phyloP scores from a whole-genome alignment of 2,113 vertebrate genomes.

The Notarius quadriscutis region DNA sequence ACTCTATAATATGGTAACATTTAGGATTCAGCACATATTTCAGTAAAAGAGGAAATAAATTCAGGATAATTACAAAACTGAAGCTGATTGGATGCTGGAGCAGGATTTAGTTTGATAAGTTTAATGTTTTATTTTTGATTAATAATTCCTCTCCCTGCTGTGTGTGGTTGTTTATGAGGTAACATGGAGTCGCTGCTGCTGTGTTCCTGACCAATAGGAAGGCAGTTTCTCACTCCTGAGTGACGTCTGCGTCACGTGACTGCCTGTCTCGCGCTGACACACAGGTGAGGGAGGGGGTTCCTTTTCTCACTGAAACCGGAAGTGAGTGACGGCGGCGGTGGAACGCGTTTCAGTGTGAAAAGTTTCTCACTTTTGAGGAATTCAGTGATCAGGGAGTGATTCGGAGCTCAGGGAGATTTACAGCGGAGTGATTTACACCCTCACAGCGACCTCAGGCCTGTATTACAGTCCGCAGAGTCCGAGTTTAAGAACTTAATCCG shows the following conservation, averaged over 20 bases:
- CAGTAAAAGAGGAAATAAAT: too few relatives aligned
- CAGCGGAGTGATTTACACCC: neutral
- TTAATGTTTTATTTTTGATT: too few relatives aligned
- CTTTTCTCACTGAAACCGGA: conserved; percentile 54
- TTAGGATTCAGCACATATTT: too few relatives aligned
- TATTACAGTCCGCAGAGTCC: neutral
- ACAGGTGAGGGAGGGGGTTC: conserved; percentile 55
- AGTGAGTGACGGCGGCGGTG: conserved; percentile 38
- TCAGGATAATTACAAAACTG: too few relatives aligned
- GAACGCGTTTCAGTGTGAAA: conserved; percentile 8
- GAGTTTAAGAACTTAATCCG: neutral
- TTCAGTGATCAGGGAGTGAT: neutral
- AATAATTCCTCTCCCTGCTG: too few relatives aligned
- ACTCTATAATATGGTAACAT: too few relatives aligned
- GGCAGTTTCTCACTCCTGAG: neutral
- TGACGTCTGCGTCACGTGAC: conserved; percentile 33
- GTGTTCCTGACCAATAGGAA: neutral
- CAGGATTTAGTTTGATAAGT: too few relatives aligned
- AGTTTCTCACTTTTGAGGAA: conserved; percentile 19
- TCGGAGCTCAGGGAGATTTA: neutral
- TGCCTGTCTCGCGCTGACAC: conserved; percentile 42
- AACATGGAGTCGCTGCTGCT: neutral
- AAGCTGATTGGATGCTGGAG: too few relatives aligned
- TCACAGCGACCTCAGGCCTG: neutral
- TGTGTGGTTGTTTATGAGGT: too few relatives aligned